Base-by-base conservation (phyloP, 2,113 vertebrate species). In the Delphinus delphis region DNA sequence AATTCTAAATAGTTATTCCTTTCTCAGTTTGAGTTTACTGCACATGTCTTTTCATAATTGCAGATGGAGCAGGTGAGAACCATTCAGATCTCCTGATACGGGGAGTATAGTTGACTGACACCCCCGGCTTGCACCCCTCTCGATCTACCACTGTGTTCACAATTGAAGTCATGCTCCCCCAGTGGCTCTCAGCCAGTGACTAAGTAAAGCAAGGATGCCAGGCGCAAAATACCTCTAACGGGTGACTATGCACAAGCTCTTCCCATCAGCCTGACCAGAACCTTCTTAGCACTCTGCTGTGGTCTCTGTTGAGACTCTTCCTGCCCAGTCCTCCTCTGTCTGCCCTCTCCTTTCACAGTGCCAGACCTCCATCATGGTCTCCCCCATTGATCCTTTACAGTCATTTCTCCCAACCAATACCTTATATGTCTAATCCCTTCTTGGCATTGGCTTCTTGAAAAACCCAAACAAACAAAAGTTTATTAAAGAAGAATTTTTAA, bases 31-130 rank as follows among this genome's bases (percentile, higher is more conserved):
- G 62, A 25, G 33, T 31, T 67, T 55, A 41, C 58, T 21, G n/a
- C 28, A 13, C 53, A 33, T 11, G 8, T 21, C 44, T 58, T 65
- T 38, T 79, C 73, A 38, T 25, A 65, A 0, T 2, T 31, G n/a
- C 28, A 41, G 1, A 1, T 26, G 21, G 17, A 38, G 53, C 67
- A 44, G 15, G 47, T 7, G 36, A 38, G 58, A 63, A 14, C 18
- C 36, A 2, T 7, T 33, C 8, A 1, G 28, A 15, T 41, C 50
- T 67, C 73, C 26, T 20, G 33, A n/a, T 9, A 1, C 10, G 41
- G 23, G 4, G 6, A 62, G 6, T 7, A 12, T 0, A 2, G 12
- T 6, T 60, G 67, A n/a, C 12, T 0, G 36, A 4, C 2, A 8
- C 7, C 23, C 33, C 20, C 11, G 28, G 18, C 12, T 82, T 86